These are phyloP conservation scores for Agelaius tricolor DNA, from an alignment of 2,113 vertebrate genomes.

Conservation along the genomic window DNA sequence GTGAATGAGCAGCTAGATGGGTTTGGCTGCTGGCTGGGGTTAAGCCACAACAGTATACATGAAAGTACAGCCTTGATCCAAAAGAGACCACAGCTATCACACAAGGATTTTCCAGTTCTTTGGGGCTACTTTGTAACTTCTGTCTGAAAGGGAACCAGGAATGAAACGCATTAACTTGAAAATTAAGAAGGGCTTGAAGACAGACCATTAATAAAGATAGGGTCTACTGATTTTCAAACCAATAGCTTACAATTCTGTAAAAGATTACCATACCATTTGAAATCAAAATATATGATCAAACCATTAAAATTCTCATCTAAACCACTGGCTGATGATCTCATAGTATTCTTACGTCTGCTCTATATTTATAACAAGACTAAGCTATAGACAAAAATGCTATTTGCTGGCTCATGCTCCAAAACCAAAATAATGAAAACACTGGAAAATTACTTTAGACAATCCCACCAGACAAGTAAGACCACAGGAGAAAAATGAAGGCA, in stretches of 20 bases:
- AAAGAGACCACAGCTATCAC: not conserved
- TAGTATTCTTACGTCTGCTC: not conserved
- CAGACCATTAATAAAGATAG: not conserved
- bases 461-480: slow-evolving; percentile 13
- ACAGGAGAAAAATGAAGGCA: not conserved
- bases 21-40: not conserved
- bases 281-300: not conserved
- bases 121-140: not conserved
- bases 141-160: not conserved
- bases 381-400: not conserved
- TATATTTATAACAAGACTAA: not conserved
- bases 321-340: not conserved
- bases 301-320: not conserved
- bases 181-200: not conserved
- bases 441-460: slow-evolving; percentile 16
- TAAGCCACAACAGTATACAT: not conserved
- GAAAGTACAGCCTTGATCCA: not conserved
- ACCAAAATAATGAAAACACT: not conserved
- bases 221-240: not conserved
- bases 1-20: not conserved
- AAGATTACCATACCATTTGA: not conserved
- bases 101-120: not conserved
- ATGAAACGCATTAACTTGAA: not conserved
- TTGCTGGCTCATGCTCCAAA: not conserved
- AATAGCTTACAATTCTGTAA: not conserved